Conservation (phyloP, 2,797 vertebrate species). For the Spheniscus humboldti region DNA sequence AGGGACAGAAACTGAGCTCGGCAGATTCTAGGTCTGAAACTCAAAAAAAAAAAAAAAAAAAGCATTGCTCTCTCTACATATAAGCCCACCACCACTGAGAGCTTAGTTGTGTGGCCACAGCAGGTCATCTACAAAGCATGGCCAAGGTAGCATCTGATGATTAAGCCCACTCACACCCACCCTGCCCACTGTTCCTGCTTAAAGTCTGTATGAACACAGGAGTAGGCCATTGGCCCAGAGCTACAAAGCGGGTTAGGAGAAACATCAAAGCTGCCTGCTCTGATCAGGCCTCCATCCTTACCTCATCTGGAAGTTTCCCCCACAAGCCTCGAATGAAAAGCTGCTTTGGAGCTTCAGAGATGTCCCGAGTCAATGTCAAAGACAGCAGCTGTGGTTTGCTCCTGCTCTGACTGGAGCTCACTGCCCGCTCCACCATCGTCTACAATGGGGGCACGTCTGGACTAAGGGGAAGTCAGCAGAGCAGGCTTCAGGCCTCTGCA, state of each 20-base stretch:
- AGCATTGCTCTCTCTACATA: not conserved
- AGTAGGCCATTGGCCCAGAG: not conserved
- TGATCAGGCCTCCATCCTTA: not conserved
- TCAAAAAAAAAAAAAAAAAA: not conserved
- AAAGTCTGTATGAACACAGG: not conserved
- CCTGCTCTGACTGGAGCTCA: not conserved
- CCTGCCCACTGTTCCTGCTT: not conserved
- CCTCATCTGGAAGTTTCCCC: not conserved
- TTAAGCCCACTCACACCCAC: not conserved
- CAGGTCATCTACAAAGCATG: not conserved
- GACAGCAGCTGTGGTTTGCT: not conserved
- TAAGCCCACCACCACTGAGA: not conserved
- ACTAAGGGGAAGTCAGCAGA: not conserved
- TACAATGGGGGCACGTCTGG: not conserved
- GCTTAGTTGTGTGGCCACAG: not conserved
- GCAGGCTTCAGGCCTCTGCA: not conserved
- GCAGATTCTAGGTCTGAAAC: not conserved
- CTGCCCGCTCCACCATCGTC: not conserved
- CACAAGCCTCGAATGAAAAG: not conserved
- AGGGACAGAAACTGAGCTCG: not conserved
- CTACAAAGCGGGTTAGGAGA: not conserved
- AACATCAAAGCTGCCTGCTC: not conserved
- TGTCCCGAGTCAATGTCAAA: accelerated
- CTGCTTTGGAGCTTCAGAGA: not conserved
- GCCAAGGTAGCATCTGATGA: not conserved